Evolutionary conservation across 1,140 invertebrate species (phyloP).

Genomic region (Drosophila quadrilineata): DNA sequence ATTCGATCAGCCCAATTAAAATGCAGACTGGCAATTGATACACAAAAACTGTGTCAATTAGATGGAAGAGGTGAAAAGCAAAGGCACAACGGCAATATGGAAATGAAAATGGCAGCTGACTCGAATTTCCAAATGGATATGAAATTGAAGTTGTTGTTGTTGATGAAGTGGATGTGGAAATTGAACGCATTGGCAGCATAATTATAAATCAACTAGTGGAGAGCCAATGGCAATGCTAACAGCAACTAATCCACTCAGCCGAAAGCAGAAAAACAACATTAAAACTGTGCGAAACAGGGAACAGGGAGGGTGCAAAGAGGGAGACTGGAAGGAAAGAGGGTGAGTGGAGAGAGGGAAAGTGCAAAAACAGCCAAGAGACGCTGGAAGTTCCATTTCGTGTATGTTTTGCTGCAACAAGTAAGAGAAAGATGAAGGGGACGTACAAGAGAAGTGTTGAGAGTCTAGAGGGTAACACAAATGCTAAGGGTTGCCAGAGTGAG

Average conservation of each 20-base stretch:
- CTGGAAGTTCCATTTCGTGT: conserved; percentile 11
- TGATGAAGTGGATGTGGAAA: not conserved
- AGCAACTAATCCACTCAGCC: conserved; percentile 67
- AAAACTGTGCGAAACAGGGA: too few relatives aligned
- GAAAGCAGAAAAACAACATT: conserved; percentile 54
- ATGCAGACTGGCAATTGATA: not conserved
- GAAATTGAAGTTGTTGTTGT: not conserved
- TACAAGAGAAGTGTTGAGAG: not conserved
- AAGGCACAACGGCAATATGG: conserved; percentile 9
- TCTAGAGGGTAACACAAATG: conserved; percentile 1
- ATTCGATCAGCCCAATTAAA: not conserved
- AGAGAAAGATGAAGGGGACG: too few relatives aligned
- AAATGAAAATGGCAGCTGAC: not conserved
- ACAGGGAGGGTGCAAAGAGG: too few relatives aligned
- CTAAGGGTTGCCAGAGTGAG: conserved; percentile 19
- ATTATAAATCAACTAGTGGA: conserved; percentile 76
- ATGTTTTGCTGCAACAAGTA: conserved; percentile 58
- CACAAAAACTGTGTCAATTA: conserved; percentile 27
- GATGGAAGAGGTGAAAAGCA: conserved; percentile 1
- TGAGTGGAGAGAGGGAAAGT: too few relatives aligned
- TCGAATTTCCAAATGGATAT: too few relatives aligned
- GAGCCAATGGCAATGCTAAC: conserved; percentile 23
- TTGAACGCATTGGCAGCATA: conserved; percentile 30
- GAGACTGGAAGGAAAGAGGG: too few relatives aligned
- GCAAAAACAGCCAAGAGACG: conserved; percentile 55